phyloP scores from a whole-genome alignment of 2,797 vertebrate genomes.

The Anabacerthia variegaticeps region DNA sequence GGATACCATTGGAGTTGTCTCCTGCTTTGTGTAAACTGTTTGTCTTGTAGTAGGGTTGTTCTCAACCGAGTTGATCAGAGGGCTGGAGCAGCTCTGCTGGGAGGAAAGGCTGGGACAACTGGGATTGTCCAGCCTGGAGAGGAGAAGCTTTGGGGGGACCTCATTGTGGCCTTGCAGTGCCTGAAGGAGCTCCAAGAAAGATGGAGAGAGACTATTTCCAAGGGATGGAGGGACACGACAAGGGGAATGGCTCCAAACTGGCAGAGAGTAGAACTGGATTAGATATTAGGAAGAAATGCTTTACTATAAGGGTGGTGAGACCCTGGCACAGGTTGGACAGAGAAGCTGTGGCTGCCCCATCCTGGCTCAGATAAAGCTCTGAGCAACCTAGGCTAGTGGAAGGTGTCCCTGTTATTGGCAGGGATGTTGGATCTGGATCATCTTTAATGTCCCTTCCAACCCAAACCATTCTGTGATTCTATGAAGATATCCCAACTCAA shows the following conservation, averaged over 20 bases:
- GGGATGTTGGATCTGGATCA: background rate
- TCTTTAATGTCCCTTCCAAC: fast-evolving
- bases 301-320: background rate
- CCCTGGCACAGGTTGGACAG: background rate
- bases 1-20: background rate
- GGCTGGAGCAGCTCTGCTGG: background rate
- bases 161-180: background rate
- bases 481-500: background rate
- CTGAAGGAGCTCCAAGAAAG: background rate
- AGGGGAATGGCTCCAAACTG: background rate
- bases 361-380: background rate
- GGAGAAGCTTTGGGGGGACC: background rate
- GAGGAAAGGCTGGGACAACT: background rate
- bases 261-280: background rate
- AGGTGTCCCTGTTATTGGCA: background rate
- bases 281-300: background rate
- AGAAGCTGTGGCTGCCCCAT: background rate
- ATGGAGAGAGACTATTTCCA: background rate
- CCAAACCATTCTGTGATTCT: fast-evolving
- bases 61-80: background rate
- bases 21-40: background rate
- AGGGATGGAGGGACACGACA: background rate
- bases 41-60: background rate
- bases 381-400: background rate
- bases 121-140: background rate